These are phyloP conservation scores for Siniperca undulata DNA, from an alignment of 2,797 vertebrate genomes.

Conservation along the genomic window DNA sequence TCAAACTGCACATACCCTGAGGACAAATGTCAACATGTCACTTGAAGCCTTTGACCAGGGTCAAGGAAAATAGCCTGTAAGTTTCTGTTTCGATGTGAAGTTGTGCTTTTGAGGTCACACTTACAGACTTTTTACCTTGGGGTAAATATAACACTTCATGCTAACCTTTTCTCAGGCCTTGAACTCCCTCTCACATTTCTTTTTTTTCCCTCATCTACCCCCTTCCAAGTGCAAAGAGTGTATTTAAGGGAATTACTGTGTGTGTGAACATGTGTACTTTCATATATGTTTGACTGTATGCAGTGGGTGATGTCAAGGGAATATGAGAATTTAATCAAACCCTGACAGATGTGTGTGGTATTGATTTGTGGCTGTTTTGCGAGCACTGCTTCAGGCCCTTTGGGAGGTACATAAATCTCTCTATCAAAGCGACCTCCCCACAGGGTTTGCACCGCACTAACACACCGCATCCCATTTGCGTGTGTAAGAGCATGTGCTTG, in stretches of 20 bases:
- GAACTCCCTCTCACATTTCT: slow-evolving; percentile 50
- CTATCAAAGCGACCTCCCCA: slow-evolving; percentile 72
- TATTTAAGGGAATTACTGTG: slow-evolving; percentile 9
- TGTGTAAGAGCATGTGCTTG: slow-evolving; percentile 20
- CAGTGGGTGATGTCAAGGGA: slow-evolving; percentile 44
- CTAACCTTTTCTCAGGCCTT: slow-evolving; percentile 58
- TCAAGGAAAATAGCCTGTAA: not conserved
- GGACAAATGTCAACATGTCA: slow-evolving; percentile 47
- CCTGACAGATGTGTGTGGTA: slow-evolving; percentile 74
- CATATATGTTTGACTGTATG: slow-evolving; percentile 30
- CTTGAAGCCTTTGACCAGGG: slow-evolving; percentile 16
- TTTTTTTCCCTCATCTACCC: slow-evolving; percentile 29
- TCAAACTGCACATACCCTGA: slow-evolving; percentile 44
- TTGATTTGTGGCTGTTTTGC: slow-evolving; percentile 76
- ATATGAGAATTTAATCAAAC: slow-evolving; percentile 74
- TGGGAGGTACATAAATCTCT: slow-evolving; percentile 67
- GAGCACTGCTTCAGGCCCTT: slow-evolving; percentile 56
- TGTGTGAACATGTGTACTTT: slow-evolving; percentile 35
- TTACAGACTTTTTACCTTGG: slow-evolving; percentile 26
- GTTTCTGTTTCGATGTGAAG: slow-evolving; percentile 41
- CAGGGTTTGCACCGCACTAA: slow-evolving; percentile 35
- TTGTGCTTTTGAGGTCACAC: slow-evolving; percentile 40
- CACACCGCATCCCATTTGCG: slow-evolving; percentile 23
- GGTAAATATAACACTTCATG: slow-evolving; percentile 43
- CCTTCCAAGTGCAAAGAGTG: slow-evolving; percentile 19